phyloP scores from a whole-genome alignment of 2,888 invertebrate species.

The Eristalinus aeneus region DNA sequence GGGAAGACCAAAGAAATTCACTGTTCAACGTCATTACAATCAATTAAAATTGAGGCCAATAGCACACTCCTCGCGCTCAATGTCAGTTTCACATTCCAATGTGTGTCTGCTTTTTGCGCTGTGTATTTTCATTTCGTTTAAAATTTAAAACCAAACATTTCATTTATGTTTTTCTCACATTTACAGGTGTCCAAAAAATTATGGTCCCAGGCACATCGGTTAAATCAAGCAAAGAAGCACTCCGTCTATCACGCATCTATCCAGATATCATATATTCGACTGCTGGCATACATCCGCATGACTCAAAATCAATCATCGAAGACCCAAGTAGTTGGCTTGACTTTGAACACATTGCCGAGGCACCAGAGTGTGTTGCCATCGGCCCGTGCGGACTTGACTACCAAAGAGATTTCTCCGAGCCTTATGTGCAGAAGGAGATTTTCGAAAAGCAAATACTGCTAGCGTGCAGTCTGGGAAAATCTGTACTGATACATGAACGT shows the following conservation, averaged over 20 bases:
- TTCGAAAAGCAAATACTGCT: conserved; percentile 93
- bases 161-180: conserved; percentile 8
- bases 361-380: conserved; percentile 94
- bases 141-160: background rate
- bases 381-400: conserved; percentile 98
- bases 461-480: conserved; percentile 92
- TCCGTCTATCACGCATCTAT: conserved; percentile 93
- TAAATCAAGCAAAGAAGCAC: conserved; percentile 93
- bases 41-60: conserved; percentile 29
- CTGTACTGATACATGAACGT: conserved; percentile 94
- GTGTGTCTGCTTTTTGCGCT: background rate
- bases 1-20: conserved; percentile 11
- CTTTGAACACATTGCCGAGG: conserved; percentile 87
- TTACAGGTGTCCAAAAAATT: conserved; percentile 93
- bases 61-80: conserved; percentile 3
- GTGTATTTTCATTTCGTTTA: background rate
- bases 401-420: conserved; percentile 96
- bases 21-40: conserved; percentile 24
- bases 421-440: conserved; percentile 90
- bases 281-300: conserved; percentile 96
- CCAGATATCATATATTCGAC: conserved; percentile 95
- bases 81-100: conserved; percentile 31
- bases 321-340: conserved; percentile 89
- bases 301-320: conserved; percentile 91
- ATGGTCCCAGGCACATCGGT: conserved; percentile 96